A percentile compares a stretch with the other conserved stretches of the same genome.
Conservation (phyloP, 2,113 vertebrate genomes). For the Neodontobutis hainanensis region DNA sequence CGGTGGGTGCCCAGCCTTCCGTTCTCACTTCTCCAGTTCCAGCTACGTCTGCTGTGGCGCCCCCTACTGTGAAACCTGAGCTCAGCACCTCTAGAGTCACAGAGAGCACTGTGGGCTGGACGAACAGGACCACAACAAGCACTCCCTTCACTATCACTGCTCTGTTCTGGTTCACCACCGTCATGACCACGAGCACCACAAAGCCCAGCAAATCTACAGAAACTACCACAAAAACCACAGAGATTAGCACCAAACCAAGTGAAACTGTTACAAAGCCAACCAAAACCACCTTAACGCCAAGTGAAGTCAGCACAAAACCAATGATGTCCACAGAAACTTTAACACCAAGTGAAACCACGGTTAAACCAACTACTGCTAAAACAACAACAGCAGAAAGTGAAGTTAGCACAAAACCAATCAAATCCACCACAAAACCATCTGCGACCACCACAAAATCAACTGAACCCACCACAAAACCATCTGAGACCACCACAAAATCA, state of each 20-base stretch:
- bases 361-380: background rate
- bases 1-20: conserved; percentile 3
- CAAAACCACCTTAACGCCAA: background rate
- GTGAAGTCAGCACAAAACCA: background rate
- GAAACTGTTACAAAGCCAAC: conserved; percentile 41
- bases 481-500: background rate
- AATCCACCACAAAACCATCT: background rate
- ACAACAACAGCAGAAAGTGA: no score
- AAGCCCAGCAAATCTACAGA: conserved; percentile 11
- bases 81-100: conserved; percentile 52
- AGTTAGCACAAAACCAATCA: no score
- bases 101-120: conserved; percentile 18
- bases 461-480: background rate
- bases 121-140: conserved; percentile 36
- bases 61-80: conserved; percentile 44
- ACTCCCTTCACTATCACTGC: conserved; percentile 39
- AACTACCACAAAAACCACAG: conserved; percentile 44
- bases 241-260: conserved; percentile 31
- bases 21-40: conserved; percentile 7
- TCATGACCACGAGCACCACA: no score
- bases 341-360: background rate
- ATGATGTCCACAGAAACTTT: background rate
- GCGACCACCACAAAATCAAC: no score
- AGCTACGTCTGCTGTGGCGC: conserved; percentile 11
- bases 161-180: conserved; percentile 43